phyloP scores from a whole-genome alignment of 2,113 vertebrate genomes.

The Microcebus tavaratra region DNA sequence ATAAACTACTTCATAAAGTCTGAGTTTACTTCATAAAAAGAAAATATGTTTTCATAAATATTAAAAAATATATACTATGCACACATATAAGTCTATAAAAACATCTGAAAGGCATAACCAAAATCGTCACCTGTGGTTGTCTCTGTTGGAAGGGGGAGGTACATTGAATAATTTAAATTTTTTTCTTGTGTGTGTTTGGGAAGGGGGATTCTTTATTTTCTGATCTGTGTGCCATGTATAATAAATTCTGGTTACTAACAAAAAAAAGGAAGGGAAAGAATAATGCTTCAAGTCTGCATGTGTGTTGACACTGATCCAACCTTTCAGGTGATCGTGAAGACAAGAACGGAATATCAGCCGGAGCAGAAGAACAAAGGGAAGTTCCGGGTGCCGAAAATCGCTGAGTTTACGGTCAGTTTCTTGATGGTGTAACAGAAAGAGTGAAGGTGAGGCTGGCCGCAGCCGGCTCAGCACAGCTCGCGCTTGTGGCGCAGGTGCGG shows the following conservation, averaged over 20 bases:
- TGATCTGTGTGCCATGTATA: neutral
- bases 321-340: constrained; percentile 98
- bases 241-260: neutral
- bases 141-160: neutral
- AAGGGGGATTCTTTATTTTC: neutral
- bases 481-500: neutral
- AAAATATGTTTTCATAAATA: neutral
- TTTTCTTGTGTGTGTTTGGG: neutral
- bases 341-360: constrained; percentile 96
- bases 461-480: neutral
- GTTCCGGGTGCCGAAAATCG: constrained; percentile 97
- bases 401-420: constrained; percentile 99
- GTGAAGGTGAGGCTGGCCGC: constrained; percentile 88
- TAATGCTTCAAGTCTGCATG: neutral
- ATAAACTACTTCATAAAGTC: neutral
- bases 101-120: neutral
- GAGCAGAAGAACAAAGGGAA: constrained; percentile 97
- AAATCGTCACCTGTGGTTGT: neutral
- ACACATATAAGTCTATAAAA: neutral
- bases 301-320: neutral
- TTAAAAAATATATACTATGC: neutral
- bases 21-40: neutral
- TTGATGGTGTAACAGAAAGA: constrained; percentile 91
- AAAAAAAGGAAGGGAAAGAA: too few relatives aligned
- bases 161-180: neutral